Base-by-base conservation (phyloP, 2,113 vertebrate species). In the Plecotus auritus region DNA sequence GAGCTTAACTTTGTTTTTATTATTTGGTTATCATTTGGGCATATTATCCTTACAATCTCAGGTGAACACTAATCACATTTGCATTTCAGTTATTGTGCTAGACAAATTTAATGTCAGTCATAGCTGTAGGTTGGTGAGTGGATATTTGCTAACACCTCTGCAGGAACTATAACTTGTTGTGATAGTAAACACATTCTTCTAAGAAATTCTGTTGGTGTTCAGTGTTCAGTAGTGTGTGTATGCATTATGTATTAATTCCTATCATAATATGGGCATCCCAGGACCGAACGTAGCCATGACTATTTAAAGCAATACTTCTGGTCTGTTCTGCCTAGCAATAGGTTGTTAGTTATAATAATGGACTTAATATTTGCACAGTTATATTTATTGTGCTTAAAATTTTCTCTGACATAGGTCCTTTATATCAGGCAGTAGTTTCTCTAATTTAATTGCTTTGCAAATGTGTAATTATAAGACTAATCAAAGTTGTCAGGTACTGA, bases 381-480 rank as follows among this genome's bases (percentile, higher is more conserved):
- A 84, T 87, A 80, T 42, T 61, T 87, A 83, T 64, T 95, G 23
- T 49, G 10, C 17, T 61, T 90, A 83, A 88, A 45, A 14, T 87
- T 70, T 95, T 69, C 51, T 91, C 45, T 83, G 30, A 82, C 73
- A 47, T n/a, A 47, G 40, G 32, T 81, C n/a, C 14, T 85, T 91
- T 67, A 49, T 88, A 78, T 70, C 30, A 76, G 28, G 23, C 22
- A 69, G 4, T 67, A 88, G 85, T 91, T 96, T 94, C 69, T 47
- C 32, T 26, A 83, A 47, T 77, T 67, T 93, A 95, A 95, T 94
- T 93, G 59, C 56, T 92, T 95, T 92, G 47, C n/a, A 88, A 88
- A 72, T 91, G 32, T 78, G 30, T 47, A 94, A 78, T 95, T 96
- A 83, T 83, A 90, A 86, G 10, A 86, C 81, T 74, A 59, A 92